Evolutionary conservation across 2,113 vertebrate species (phyloP).

Genomic region (Anthoscopus minutus): DNA sequence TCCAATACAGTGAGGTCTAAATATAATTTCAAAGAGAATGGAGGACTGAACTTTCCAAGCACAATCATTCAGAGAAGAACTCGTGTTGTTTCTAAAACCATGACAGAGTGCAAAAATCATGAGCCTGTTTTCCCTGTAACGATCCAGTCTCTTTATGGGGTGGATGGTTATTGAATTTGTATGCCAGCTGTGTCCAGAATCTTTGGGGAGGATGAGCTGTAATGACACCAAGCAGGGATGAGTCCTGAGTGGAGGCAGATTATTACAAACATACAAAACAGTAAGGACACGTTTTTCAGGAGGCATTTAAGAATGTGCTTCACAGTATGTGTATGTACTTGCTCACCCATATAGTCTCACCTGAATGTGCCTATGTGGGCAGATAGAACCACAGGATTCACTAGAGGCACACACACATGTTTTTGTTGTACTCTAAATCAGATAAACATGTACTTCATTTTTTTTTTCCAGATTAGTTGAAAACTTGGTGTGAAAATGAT

Average conservation of each 20-base stretch:
- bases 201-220: slow-evolving; percentile 27
- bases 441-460: not conserved
- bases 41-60: slow-evolving; percentile 18
- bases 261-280: not conserved
- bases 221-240: slow-evolving; percentile 32
- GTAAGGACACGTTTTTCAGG: not conserved
- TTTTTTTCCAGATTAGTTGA: not conserved
- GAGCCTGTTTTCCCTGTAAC: not conserved
- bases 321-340: not conserved
- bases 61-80: slow-evolving; percentile 1
- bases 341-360: not conserved
- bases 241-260: slow-evolving; percentile 32
- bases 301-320: not conserved
- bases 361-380: not conserved
- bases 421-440: not conserved
- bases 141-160: not conserved
- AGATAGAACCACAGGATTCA: not conserved
- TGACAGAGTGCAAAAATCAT: slow-evolving; percentile 46
- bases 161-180: slow-evolving; percentile 41
- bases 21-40: slow-evolving; percentile 39
- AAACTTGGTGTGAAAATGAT: slow-evolving; percentile 39
- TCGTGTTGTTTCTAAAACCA: not conserved
- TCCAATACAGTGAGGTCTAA: slow-evolving; percentile 22
- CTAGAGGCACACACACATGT: not conserved
- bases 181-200: slow-evolving; percentile 29